Evolutionary conservation across 2,797 vertebrate species (phyloP), one percentile per base, ranked within the genome.

Genomic region (Nasua narica): DNA sequence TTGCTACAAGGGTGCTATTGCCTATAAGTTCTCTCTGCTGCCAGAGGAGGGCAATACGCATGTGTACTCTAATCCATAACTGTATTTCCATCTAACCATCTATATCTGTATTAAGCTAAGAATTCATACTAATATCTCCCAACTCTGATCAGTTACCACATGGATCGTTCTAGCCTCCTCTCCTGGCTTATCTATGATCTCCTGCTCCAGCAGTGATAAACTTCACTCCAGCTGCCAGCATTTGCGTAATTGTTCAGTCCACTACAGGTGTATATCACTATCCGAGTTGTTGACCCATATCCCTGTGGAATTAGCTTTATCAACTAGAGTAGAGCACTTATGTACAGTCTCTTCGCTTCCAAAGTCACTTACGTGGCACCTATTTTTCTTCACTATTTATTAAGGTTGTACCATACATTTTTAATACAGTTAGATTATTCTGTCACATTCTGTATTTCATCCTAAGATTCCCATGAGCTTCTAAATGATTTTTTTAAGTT

Each of bases 191-290:
- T 56, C 76, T 70, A 13, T 70, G n/a, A 77, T 29, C 16, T 48
- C 23, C 29, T 29, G 2, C 27, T 48, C 25, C 27, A 15, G 1
- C 52, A 23, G 13, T 25, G 4, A 11, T 78, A 23, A 50, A 37
- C 43, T 77, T 72, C 8, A 43, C 70, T 58, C 21, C 56, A 14
- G 58, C 29, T 25, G 10, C 52, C 37, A 15, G 16, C 56, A 4
- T 90, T 83, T 79, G 48, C 32, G 5, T 87, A n/a, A 35, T 76
- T 62, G 23, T 81, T 87, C n/a, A 52, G 18, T 77, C 29, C 3
- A 23, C 27, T 27, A 7, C 4, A 23, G 0, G 0, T 2, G 32
- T 19, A 43, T 12, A 60, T 21, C 25, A n/a, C 23, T 13, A 14
- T 54, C 46, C 23, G 14, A 13, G 70, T 21, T 21, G 65, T 58